Conservation (phyloP, 2,888 invertebrate genomes). For the Gastrophysa polygoni region DNA sequence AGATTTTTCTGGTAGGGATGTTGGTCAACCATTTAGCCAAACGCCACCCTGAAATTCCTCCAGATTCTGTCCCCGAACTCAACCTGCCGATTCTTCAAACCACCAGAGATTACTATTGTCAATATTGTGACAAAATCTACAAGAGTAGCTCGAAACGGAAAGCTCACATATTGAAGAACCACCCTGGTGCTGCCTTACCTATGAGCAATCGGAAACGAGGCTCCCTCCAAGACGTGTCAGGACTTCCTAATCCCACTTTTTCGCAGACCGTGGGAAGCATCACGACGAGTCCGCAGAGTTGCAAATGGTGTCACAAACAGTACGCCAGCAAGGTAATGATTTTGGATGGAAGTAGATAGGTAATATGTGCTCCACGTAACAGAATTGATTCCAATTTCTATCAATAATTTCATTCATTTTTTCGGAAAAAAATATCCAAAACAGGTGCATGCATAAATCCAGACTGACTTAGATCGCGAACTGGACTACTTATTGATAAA, state of each 20-base stretch:
- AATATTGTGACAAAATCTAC: conserved; percentile 82
- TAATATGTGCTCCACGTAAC: too few relatives aligned
- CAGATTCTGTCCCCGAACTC: conserved; percentile 73
- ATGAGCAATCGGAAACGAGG: conserved; percentile 57
- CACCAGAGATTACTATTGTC: conserved; percentile 82
- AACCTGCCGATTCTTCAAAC: conserved; percentile 79
- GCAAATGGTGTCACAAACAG: conserved; percentile 85
- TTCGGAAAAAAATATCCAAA: too few relatives aligned
- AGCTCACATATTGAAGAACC: conserved; percentile 79
- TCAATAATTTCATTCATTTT: too few relatives aligned
- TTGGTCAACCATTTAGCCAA: conserved; percentile 85
- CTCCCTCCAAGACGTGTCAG: conserved; percentile 50
- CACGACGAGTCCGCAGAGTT: conserved; percentile 72
- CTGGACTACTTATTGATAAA: too few relatives aligned
- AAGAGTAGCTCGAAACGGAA: conserved; percentile 86
- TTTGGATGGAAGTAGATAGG: too few relatives aligned
- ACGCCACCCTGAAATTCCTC: conserved; percentile 69
- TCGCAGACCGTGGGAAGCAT: conserved; percentile 76
- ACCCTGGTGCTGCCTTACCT: conserved; percentile 77
- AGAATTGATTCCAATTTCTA: too few relatives aligned
- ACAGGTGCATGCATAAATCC: too few relatives aligned
- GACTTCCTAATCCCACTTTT: conserved; percentile 66
- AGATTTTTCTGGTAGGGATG: conserved; percentile 62
- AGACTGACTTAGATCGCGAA: too few relatives aligned
- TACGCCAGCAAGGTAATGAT: conserved; percentile 71